Conservation (phyloP, 1,140 invertebrate species). For the Danaus melanippus region DNA sequence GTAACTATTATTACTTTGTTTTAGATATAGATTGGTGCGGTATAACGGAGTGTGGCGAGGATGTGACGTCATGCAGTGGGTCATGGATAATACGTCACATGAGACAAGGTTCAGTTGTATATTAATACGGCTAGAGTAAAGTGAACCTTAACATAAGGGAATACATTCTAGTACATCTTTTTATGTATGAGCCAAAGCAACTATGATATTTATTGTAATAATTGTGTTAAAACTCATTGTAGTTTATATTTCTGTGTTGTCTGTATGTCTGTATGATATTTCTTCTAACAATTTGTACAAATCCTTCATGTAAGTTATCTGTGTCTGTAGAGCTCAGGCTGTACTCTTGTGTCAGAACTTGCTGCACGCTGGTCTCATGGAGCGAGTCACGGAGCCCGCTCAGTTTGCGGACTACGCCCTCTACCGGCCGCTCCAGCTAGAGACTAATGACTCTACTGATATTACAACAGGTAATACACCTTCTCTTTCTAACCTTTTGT, state of each 20-base stretch:
- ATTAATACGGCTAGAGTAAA: neutral
- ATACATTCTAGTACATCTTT: too few relatives aligned
- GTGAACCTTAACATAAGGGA: too few relatives aligned
- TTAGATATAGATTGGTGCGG: slow-evolving; percentile 59
- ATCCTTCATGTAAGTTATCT: neutral
- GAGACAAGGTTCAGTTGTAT: slow-evolving; percentile 65
- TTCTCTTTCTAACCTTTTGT: neutral
- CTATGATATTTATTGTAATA: too few relatives aligned
- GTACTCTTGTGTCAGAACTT: slow-evolving; percentile 86
- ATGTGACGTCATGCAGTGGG: slow-evolving; percentile 62
- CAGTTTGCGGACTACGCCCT: slow-evolving; percentile 73
- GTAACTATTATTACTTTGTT: neutral
- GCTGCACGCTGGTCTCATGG: slow-evolving; percentile 83
- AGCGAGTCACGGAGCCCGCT: slow-evolving; percentile 75
- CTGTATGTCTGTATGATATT: too few relatives aligned
- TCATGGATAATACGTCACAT: slow-evolving; percentile 57
- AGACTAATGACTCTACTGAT: slow-evolving; percentile 1
- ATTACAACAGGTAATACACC: slow-evolving; percentile 1
- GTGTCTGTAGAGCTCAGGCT: slow-evolving; percentile 79
- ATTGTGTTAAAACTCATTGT: too few relatives aligned
- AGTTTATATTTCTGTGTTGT: too few relatives aligned
- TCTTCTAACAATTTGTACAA: too few relatives aligned
- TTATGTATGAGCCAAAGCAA: too few relatives aligned
- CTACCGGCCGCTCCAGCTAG: slow-evolving; percentile 60
- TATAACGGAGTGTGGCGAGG: slow-evolving; percentile 67